phyloP scores from a whole-genome alignment of 2,113 vertebrate genomes.

The Platycercus adscitus region DNA sequence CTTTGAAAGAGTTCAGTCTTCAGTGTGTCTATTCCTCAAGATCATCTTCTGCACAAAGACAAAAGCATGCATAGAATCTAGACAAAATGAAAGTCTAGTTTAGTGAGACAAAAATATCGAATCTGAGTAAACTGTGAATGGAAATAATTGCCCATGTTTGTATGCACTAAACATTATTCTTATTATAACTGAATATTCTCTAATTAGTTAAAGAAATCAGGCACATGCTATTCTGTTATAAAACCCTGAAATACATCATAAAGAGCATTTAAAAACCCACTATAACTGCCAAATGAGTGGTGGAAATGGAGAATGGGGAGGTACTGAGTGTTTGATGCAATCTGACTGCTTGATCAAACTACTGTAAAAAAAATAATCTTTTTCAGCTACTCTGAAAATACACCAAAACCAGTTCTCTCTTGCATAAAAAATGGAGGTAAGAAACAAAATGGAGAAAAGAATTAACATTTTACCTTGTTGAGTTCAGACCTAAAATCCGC shows the following conservation, averaged over 20 bases:
- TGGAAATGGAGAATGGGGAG: background rate
- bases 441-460: background rate
- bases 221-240: background rate
- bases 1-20: background rate
- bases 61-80: background rate
- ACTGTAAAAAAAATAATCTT: background rate
- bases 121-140: background rate
- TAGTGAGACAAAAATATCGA: background rate
- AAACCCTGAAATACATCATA: background rate
- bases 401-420: background rate
- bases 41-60: background rate
- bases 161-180: background rate
- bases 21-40: background rate
- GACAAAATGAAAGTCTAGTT: background rate
- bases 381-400: background rate
- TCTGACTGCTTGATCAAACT: background rate
- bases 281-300: background rate
- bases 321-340: background rate
- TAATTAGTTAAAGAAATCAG: background rate
- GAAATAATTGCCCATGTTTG: background rate
- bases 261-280: background rate
- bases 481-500: background rate
- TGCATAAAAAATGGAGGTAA: background rate
- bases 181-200: background rate
- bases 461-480: background rate